Base-by-base conservation (phyloP, 1,140 invertebrate genomes). In the Camponotus floridanus region DNA sequence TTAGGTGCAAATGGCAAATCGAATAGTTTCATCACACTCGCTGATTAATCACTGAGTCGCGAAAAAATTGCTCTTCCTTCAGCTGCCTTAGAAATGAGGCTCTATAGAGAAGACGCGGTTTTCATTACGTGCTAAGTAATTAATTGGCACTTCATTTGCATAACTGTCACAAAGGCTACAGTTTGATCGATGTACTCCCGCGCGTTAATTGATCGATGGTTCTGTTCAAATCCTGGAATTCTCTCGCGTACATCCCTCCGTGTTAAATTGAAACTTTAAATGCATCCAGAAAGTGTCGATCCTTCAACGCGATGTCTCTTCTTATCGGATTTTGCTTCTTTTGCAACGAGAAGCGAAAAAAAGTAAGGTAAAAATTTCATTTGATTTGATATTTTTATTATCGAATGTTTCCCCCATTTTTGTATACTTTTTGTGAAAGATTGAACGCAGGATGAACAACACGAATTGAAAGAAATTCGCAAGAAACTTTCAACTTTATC, bases 61-160 rank as follows among this genome's bases (percentile, higher is more conserved):
- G 55, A 81, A 81, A 83, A 83, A 73, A 13, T 26, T n/a, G 31
- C 31, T 8, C 61, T 83, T 74, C 51, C 74, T 81, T 71, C 51
- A 81, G 36, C 68, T 39, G 26, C 48, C 21, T 31, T 3, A 21
- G 79, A 73, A 62, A 74, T 7, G 55, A 62, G 45, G 55, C 39
- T 73, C 39, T 4, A 36, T 62, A 61, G 45, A 65, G 81, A 55
- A 78, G 36, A 85, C 45, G 74, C 48, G 76, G 48, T 85, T 76
- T 85, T 85, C 81, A 78, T 85, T 85, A 85, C 59, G 45, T 74
- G 31, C 81, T 78, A 67, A 76, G 81, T 85, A 85, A 85, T 85
- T 85, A 85, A 85, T 85, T 85, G 81, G 74, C 81, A 85, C 81
- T 78, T 85, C 81, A 85, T 85, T 85, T 85, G 48, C 74, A 85